Evolutionary conservation across 2,888 invertebrate species (phyloP).

Genomic region (Bembecia ichneumoniformis): DNA sequence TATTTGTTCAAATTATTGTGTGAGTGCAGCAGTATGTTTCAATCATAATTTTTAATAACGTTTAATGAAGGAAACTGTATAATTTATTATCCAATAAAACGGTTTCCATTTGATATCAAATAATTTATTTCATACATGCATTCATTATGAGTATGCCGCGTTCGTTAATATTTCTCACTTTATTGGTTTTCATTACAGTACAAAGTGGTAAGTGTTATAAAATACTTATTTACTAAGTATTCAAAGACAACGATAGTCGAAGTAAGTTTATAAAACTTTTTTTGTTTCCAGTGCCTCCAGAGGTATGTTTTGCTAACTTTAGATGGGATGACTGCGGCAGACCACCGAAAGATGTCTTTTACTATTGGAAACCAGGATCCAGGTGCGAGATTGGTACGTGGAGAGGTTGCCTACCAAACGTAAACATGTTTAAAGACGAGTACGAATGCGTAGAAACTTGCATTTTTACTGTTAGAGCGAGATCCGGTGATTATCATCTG

Average conservation of each 20-base stretch:
- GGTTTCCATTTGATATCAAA: background rate
- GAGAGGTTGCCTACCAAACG: slow-evolving; percentile 53
- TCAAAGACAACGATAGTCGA: too few relatives aligned
- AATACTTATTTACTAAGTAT: too few relatives aligned
- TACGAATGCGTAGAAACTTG: slow-evolving; percentile 54
- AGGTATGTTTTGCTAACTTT: slow-evolving; percentile 40
- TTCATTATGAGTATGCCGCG: background rate
- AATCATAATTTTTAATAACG: too few relatives aligned
- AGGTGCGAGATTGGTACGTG: slow-evolving; percentile 56
- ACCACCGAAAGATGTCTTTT: slow-evolving; percentile 38
- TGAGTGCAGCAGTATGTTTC: too few relatives aligned
- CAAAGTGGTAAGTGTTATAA: background rate
- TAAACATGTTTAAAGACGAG: slow-evolving; percentile 55
- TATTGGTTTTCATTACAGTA: background rate
- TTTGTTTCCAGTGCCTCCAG: slow-evolving; percentile 34
- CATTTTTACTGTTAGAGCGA: slow-evolving; percentile 23
- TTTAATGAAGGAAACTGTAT: background rate
- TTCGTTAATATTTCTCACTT: background rate
- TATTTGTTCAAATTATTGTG: too few relatives aligned
- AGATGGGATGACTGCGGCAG: slow-evolving; percentile 51
- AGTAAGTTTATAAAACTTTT: too few relatives aligned
- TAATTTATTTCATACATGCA: background rate
- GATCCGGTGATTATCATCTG: slow-evolving; percentile 24
- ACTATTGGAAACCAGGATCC: slow-evolving; percentile 55
- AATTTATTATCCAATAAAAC: background rate